Base-by-base conservation (phyloP, 2,888 invertebrate species). In the Orchesella flavescens region DNA sequence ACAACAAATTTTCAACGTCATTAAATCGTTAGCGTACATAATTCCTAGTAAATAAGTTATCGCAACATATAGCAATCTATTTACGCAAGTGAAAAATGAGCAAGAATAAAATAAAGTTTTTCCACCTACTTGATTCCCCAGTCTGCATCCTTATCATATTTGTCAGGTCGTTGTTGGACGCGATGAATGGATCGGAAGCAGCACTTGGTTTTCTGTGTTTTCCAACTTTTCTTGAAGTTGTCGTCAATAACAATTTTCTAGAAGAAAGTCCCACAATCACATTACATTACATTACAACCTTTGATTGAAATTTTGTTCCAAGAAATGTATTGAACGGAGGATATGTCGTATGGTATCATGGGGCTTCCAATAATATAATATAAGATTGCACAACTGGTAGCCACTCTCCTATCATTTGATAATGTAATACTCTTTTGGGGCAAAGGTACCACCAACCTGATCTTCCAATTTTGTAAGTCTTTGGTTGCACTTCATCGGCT, bases 111-210 rank as follows among this genome's bases (percentile, higher is more conserved):
- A 57, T 17, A 17, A 57, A 57, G 19, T 59, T 4, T 17, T 63
- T 34, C 34, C 34, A 34, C 34, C 73, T 85, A 88, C 88, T 21
- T 72, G 23, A 86, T 73, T 43, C 59, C 73, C 85, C 85, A 86
- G 77, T 88, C 88, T 7, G 88, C 88, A 65, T 87, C 78, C 63
- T 85, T 79, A 44, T 86, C 75, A 65, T 87, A 88, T 10, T 87
- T 84, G 12, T 79, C 65, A 12, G 86, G 84, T n/a, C 69, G 23
- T 71, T 87, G 88, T 0, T 73, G 13, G 1, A 84, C 81, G 44
- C 88, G 79, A 0, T 68, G 68, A 34, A 88, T 75, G 59, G 44
- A 55, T 53, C 86, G 81, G 55, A 79, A 88, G 79, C 88, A 88
- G 80, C 88, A 88, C 10, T 44, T 77, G 0, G 55, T 23, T 49